Conservation (phyloP, 2,113 vertebrate species). For the Tautogolabrus adspersus region DNA sequence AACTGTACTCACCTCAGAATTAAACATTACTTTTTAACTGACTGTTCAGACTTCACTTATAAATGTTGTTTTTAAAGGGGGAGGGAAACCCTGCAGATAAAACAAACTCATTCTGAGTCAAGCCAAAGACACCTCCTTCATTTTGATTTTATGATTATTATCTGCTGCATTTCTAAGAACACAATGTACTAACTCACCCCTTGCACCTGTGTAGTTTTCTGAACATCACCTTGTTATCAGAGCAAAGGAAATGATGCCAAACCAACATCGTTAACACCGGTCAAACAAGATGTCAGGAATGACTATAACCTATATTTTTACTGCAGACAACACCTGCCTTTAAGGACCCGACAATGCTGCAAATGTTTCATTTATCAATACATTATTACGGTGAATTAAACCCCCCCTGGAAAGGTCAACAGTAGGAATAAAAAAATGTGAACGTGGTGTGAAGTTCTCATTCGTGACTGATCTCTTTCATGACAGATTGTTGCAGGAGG, state of each 20-base stretch:
- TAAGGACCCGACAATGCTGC: slow-evolving; percentile 18
- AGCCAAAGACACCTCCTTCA: not conserved
- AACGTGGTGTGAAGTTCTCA: slow-evolving; percentile 39
- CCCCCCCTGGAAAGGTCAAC: slow-evolving; percentile 60
- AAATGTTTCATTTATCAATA: slow-evolving; percentile 24
- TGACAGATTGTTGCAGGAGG: slow-evolving; percentile 34
- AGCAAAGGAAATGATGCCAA: slow-evolving; percentile 16
- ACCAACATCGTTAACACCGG: not conserved
- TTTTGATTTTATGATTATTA: not conserved
- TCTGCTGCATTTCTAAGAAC: not conserved
- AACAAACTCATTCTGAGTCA: too few species aligned
- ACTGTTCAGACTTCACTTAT: too few species aligned
- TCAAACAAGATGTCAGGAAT: slow-evolving; percentile 9
- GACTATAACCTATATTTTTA: not conserved
- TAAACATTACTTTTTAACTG: too few species aligned
- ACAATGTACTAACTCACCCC: not conserved
- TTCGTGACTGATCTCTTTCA: slow-evolving; percentile 62
- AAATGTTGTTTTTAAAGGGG: too few species aligned
- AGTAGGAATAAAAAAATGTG: slow-evolving; percentile 25
- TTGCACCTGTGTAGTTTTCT: not conserved
- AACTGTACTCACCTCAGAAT: too few species aligned
- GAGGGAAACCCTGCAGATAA: not conserved
- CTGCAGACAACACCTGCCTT: slow-evolving; percentile 10
- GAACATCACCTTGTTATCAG: slow-evolving; percentile 16
- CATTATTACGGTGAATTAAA: slow-evolving; percentile 34